Base-by-base conservation (phyloP, 2,888 invertebrate genomes). In the Platycheirus rosarum region DNA sequence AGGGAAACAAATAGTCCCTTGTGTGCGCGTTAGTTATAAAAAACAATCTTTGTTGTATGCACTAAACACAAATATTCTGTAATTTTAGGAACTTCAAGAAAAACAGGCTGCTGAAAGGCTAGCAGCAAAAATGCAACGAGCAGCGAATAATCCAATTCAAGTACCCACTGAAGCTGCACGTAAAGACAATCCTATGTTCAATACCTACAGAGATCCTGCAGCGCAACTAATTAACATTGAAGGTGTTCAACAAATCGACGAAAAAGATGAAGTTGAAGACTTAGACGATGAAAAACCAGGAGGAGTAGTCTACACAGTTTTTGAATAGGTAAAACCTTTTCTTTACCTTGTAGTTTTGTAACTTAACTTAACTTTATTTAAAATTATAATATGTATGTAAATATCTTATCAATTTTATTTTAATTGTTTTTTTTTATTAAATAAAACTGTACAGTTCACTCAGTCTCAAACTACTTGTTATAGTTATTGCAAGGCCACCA, bases 81-180 rank as follows among this genome's bases (percentile, higher is more conserved):
- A 2, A 23, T 23, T 23, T 23, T 44, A 90, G 90, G 85, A 87
- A 49, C 60, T 89, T 1, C 89, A 89, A 63, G 85, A 88, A 55
- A 85, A 88, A 71, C 91, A 89, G 73, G 89, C 89, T 0, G 86
- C 87, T 4, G 86, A 89, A 18, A 87, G 90, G 1, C 71, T 90
- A 35, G 85, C 87, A 9, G 86, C 85, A 14, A 86, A 68, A 85
- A 18, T 65, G 4, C 76, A 82, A 66, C 86, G 86, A 14, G 51
- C 84, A 2, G 70, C 42, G 14, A 60, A 73, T 16, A 51, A 69
- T 11, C 80, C 85, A 57, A 74, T 85, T 6, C 44, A 71, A 44
- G 16, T 89, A 18, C 88, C 89, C 0, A 77, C 79, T 0, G 86
- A 85, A 3, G 74, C 85, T 0, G 60, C 84, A 5, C 66, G 88